phyloP scores from a whole-genome alignment of 2,113 vertebrate genomes.

The Bungarus multicinctus region DNA sequence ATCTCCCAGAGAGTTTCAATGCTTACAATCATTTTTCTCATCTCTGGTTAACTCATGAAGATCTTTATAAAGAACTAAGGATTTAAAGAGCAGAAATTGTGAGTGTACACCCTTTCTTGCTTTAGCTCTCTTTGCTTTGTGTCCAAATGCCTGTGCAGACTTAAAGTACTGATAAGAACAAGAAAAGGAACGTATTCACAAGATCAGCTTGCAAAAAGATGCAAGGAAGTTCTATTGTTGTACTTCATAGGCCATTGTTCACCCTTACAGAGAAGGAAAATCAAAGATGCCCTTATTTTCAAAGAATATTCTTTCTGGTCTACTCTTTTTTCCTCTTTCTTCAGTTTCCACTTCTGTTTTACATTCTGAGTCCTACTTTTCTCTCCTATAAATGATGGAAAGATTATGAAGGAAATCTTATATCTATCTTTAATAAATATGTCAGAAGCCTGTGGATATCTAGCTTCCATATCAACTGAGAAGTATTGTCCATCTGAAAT shows the following conservation, averaged over 20 bases:
- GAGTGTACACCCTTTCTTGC: background rate
- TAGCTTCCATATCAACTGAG: conserved; percentile 39
- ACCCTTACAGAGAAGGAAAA: background rate
- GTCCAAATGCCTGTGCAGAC: background rate
- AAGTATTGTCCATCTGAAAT: conserved; percentile 56
- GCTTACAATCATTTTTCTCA: background rate
- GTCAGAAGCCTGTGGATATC: conserved; percentile 49
- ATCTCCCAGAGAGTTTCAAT: background rate
- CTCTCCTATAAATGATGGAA: conserved; percentile 23
- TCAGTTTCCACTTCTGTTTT: conserved; percentile 39
- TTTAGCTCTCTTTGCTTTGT: background rate
- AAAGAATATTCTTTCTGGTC: conserved; percentile 15
- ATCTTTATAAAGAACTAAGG: background rate
- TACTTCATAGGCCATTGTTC: background rate
- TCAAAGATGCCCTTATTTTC: conserved; percentile 14
- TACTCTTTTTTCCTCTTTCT: background rate
- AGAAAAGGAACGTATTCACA: background rate
- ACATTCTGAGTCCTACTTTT: conserved; percentile 40
- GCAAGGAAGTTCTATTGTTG: background rate
- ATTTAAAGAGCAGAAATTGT: background rate
- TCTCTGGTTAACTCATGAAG: background rate
- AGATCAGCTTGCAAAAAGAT: background rate
- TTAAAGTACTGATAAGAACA: background rate
- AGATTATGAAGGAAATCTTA: conserved; percentile 51
- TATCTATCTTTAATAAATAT: conserved; percentile 50